A percentile compares a stretch with the other conserved stretches of the same genome.
These are phyloP conservation scores for Alligator sinensis DNA, from an alignment of 2,113 vertebrate genomes.

Conservation along the genomic window DNA sequence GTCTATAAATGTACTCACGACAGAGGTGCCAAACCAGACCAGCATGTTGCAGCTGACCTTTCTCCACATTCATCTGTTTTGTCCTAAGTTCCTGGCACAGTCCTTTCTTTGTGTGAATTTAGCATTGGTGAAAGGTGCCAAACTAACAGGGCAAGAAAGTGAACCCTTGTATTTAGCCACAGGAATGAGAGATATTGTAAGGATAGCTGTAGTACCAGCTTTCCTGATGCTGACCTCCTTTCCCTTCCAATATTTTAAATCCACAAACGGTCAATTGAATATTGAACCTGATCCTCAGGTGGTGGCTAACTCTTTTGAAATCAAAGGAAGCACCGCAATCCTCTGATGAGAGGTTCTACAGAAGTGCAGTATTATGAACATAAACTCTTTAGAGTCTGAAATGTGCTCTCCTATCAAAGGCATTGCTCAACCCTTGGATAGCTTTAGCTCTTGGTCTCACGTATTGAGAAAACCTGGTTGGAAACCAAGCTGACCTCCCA, in stretches of 20 bases:
- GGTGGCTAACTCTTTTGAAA: neutral
- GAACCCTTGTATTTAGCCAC: neutral
- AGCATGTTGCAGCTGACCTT: neutral
- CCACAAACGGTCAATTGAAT: neutral
- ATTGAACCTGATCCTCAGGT: neutral
- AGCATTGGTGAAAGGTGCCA: neutral
- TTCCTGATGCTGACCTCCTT: neutral
- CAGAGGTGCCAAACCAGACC: neutral
- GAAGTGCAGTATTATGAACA: neutral
- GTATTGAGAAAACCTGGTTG: neutral
- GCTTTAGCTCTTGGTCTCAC: slow-evolving; percentile 15
- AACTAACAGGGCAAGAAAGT: neutral
- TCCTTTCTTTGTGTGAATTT: neutral
- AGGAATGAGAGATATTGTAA: neutral
- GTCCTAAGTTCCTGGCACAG: neutral
- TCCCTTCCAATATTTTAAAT: neutral
- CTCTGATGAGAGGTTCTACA: neutral
- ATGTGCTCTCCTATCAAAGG: neutral
- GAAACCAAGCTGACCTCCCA: slow-evolving; percentile 9
- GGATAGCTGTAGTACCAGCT: neutral
- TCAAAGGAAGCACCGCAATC: neutral
- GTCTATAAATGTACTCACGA: neutral
- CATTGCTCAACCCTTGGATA: slow-evolving; percentile 20
- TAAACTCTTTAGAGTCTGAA: neutral
- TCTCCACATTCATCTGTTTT: neutral